Conservation (phyloP, 2,888 invertebrate genomes). For the Hedya salicella region DNA sequence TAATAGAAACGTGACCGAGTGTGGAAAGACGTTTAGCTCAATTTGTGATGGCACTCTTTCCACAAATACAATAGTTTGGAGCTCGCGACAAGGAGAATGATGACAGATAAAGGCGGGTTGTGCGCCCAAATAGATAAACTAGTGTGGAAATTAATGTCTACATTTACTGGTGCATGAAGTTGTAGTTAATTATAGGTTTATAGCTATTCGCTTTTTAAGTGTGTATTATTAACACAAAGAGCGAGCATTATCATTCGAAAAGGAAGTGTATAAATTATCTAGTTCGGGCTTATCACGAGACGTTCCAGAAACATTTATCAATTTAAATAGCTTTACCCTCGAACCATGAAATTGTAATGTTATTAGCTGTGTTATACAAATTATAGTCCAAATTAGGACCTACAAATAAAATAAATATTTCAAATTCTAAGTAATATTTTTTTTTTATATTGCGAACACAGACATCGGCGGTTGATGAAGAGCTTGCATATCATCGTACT, state of each 20-base stretch:
- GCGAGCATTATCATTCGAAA: constrained; percentile 78
- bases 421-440: not conserved
- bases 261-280: constrained; percentile 81
- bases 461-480: too few relatives aligned
- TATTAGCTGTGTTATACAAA: constrained; percentile 46
- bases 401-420: not conserved
- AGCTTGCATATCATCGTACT: too few relatives aligned
- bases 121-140: constrained; percentile 85
- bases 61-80: constrained; percentile 66
- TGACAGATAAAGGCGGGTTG: constrained; percentile 85
- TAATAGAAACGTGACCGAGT: constrained; percentile 65
- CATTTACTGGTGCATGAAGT: constrained; percentile 86
- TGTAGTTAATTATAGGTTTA: constrained; percentile 83
- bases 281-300: constrained; percentile 68
- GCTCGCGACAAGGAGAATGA: constrained; percentile 69
- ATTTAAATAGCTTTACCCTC: constrained; percentile 66
- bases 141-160: constrained; percentile 85
- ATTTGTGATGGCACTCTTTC: constrained; percentile 53
- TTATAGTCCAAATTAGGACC: not conserved
- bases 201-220: constrained; percentile 80
- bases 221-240: constrained; percentile 79
- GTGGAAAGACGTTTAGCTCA: constrained; percentile 54
- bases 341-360: constrained; percentile 68
- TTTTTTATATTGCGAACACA: not conserved
- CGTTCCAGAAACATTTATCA: constrained; percentile 73